Percentiles rank a stretch among this genome's conserved stretches.
phyloP scores from a whole-genome alignment of 1,140 invertebrate species.

The Rhagoletis pomonella region DNA sequence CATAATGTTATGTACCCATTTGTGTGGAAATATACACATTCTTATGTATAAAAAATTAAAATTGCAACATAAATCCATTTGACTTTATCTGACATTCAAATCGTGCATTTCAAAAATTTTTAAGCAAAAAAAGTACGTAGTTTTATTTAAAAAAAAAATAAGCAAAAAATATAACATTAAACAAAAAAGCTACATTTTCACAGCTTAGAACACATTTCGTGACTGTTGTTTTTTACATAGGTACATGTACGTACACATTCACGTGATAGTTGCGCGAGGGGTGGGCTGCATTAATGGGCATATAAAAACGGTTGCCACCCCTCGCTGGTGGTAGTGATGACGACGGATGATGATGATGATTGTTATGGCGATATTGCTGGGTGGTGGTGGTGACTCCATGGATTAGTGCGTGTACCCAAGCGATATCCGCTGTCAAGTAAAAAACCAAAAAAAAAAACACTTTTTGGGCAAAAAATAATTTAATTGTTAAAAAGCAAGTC shows the following conservation, averaged over 20 bases:
- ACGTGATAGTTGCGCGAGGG: conserved; percentile 46
- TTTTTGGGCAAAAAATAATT: conserved; percentile 70
- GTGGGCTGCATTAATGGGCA: conserved; percentile 55
- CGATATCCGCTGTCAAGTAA: conserved; percentile 56
- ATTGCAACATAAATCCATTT: conserved; percentile 73
- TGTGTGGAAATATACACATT: not conserved
- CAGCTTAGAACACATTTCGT: conserved; percentile 63
- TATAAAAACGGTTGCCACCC: conserved; percentile 56
- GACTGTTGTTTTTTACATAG: conserved; percentile 66
- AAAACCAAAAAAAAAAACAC: conserved; percentile 56
- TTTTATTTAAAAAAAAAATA: conserved; percentile 57
- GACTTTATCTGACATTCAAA: conserved; percentile 73
- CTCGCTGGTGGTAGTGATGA: conserved; percentile 56
- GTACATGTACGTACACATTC: not conserved
- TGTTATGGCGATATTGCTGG: conserved; percentile 60
- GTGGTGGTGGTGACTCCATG: conserved; percentile 60
- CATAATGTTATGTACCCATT: not conserved
- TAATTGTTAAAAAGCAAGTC: conserved; percentile 72
- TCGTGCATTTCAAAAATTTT: conserved; percentile 62
- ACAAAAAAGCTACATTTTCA: conserved; percentile 61
- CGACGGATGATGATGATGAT: conserved; percentile 51
- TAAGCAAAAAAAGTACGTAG: not conserved
- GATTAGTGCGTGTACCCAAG: conserved; percentile 56
- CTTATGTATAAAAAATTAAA: conserved; percentile 54
- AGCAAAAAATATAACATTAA: conserved; percentile 58